Conservation (phyloP, 2,113 vertebrate genomes). For the Ictalurus punctatus region DNA sequence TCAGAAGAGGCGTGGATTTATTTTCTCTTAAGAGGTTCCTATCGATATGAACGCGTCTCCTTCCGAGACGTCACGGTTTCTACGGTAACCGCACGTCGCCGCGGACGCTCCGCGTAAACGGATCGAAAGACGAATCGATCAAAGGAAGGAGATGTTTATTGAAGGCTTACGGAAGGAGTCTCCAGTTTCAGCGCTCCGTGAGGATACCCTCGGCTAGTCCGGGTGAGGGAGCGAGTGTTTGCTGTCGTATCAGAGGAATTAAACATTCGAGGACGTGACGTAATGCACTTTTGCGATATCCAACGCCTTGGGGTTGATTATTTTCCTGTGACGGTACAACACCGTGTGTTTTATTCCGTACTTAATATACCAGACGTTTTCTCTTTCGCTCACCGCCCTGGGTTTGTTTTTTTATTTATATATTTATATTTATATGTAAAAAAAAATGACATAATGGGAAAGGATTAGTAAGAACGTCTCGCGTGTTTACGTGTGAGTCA, state of each 20-base stretch:
- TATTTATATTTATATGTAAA: conserved; percentile 24
- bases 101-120: too few species aligned
- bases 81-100: not conserved
- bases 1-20: not conserved
- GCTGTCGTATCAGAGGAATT: not conserved
- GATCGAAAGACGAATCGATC: too few species aligned
- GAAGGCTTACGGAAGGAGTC: not conserved
- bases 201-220: not conserved
- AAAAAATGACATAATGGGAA: conserved; percentile 93
- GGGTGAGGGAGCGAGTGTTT: not conserved
- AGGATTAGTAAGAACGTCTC: conserved; percentile 63
- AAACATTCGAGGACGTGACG: not conserved
- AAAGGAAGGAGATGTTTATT: not conserved
- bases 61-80: not conserved
- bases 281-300: too few species aligned
- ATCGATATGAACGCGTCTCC: not conserved
- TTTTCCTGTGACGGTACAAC: not conserved
- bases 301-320: not conserved
- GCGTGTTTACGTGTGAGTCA: conserved; percentile 61
- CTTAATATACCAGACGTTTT: not conserved
- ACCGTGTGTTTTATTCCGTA: not conserved
- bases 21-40: not conserved
- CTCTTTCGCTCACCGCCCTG: not conserved
- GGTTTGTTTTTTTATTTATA: conserved; percentile 55
- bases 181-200: not conserved